Percentiles rank a stretch among this genome's conserved stretches.
phyloP scores from a whole-genome alignment of 2,888 invertebrate species.

The Apamea monoglypha region DNA sequence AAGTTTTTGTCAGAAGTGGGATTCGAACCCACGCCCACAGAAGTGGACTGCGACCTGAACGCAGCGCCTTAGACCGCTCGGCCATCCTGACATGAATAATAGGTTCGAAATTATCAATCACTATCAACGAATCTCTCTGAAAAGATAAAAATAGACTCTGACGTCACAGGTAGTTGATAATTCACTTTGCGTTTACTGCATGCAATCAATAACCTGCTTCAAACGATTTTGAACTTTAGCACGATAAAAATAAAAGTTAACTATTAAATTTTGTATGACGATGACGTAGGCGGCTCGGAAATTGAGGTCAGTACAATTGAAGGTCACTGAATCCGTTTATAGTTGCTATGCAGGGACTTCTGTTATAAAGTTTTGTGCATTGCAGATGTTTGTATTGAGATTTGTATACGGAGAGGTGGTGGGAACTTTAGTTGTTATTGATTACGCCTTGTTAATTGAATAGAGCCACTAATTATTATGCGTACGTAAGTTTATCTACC shows the following conservation, averaged over 20 bases:
- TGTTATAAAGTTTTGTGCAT: slow-evolving; percentile 28
- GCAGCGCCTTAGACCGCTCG: slow-evolving; percentile 89
- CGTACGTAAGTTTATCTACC: neutral
- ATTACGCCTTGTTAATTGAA: neutral
- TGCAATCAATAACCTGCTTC: slow-evolving; percentile 21
- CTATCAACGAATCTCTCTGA: slow-evolving; percentile 14
- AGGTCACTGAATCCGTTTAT: slow-evolving; percentile 28
- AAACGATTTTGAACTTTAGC: slow-evolving; percentile 18
- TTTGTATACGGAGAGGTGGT: neutral
- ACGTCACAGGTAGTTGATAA: slow-evolving; percentile 68
- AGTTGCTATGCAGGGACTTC: slow-evolving; percentile 21
- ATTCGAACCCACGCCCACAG: slow-evolving; percentile 89
- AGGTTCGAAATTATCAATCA: slow-evolving; percentile 65
- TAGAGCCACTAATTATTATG: neutral
- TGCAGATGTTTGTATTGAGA: slow-evolving; percentile 17
- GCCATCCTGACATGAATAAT: slow-evolving; percentile 79
- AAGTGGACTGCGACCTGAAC: slow-evolving; percentile 89
- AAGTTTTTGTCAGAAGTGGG: slow-evolving; percentile 86
- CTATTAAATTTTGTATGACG: slow-evolving; percentile 17
- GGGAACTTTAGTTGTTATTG: neutral
- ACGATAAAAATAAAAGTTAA: neutral
- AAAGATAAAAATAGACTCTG: slow-evolving; percentile 60
- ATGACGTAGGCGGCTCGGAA: slow-evolving; percentile 23
- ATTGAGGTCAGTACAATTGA: slow-evolving; percentile 57
- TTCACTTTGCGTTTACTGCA: slow-evolving; percentile 55